Base-by-base conservation (phyloP, 30 jellyfish, hydroid and myxozoan genomes). In the Mastigias papua region DNA sequence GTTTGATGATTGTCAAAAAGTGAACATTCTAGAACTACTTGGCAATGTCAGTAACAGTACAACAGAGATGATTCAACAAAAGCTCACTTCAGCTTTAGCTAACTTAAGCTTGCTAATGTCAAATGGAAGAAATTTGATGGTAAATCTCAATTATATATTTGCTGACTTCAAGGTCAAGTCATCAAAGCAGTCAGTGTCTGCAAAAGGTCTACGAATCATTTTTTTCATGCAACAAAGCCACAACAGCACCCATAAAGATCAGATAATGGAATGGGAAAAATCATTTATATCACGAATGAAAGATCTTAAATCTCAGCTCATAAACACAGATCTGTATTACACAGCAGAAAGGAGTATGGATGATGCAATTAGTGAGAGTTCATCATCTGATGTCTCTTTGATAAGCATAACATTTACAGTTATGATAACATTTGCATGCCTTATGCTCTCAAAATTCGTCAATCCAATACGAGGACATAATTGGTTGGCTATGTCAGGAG, bases 361-460 rank as follows among this genome's bases (percentile, higher is more conserved):
- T 64, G 95, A 86, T 50, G 54, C 95, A 2, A 76, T 74, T 0
- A 48, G 63, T 9, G 95, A 68, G 21, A 86, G 95, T 50, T 46
- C 95, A 20, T 73, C 87, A n/a, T 29, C 69, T 61, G 95, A 86
- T 51, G 31, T 60, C 22, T 46, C 76, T 9, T 67, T 81, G 29
- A 81, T 91, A 1, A 49, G 93, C 37, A 78, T 91, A 3, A 63
- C 98, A 20, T 84, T 91, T 65, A 62, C 93, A 27, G 64, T 91
- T 5, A 91, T 91, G 98, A 78, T 80, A 16, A 91, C 93, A 48
- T 86, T 91, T 76, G 73, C 96, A 29, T 57, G 92, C 71, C 71
- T 82, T 16, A 50, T 61, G 76, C 58, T 76, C 27, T 17, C 83
- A 5, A 76, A 78, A 34, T 82, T 82, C 37, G 34, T 69, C 37